phyloP scores from a whole-genome alignment of 2,797 vertebrate genomes.

The Benthosema pterotum region DNA sequence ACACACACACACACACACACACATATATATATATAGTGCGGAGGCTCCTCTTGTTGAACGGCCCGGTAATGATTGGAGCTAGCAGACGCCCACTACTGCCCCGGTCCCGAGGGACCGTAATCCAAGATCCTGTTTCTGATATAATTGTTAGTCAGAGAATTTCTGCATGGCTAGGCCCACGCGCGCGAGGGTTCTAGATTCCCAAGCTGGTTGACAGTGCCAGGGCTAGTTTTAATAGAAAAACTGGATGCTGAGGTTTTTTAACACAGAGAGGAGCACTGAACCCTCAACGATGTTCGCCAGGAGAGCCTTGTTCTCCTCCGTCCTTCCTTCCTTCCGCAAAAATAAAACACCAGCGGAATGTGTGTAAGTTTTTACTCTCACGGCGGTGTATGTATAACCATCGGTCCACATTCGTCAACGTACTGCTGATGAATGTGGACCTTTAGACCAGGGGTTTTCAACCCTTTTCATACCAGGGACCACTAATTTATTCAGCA shows the following conservation, averaged over 20 bases:
- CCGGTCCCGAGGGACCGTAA: slow-evolving; percentile 82
- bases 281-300: slow-evolving; percentile 82
- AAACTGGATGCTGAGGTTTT: slow-evolving; percentile 87
- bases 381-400: slow-evolving; percentile 31
- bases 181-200: slow-evolving; percentile 86
- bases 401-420: too few species aligned
- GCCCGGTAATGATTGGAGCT: slow-evolving; percentile 88
- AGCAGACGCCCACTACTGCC: slow-evolving; percentile 85
- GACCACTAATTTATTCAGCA: too few species aligned
- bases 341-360: slow-evolving; percentile 60
- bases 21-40: too few species aligned
- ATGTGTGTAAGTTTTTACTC: slow-evolving; percentile 58
- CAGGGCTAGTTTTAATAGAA: slow-evolving; percentile 89
- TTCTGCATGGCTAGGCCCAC: slow-evolving; percentile 85
- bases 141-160: slow-evolving; percentile 91
- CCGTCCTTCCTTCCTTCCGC: slow-evolving; percentile 31
- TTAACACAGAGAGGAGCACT: slow-evolving; percentile 83
- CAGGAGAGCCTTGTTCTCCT: slow-evolving; percentile 76
- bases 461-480: too few species aligned
- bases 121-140: slow-evolving; percentile 90
- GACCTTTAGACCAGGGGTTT: too few species aligned
- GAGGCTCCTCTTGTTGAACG: slow-evolving; percentile 86
- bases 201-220: slow-evolving; percentile 88
- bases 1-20: too few species aligned
- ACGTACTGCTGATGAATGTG: too few species aligned